phyloP scores from a whole-genome alignment of 2,113 vertebrate genomes.

The Heterotilapia buettikoferi region DNA sequence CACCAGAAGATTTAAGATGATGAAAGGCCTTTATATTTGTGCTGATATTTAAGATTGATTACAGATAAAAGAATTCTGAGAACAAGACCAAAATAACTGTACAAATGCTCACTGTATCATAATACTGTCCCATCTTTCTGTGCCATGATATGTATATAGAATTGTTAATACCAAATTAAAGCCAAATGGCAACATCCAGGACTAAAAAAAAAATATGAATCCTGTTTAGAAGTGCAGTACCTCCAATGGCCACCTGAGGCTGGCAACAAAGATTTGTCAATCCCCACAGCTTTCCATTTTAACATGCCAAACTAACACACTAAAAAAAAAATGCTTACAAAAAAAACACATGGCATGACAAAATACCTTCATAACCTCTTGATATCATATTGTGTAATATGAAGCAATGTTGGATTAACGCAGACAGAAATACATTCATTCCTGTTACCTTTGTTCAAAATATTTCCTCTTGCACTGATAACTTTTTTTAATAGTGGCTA shows the following conservation, averaged over 20 bases:
- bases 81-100: neutral
- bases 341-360: no score
- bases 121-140: neutral
- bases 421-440: no score
- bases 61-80: neutral
- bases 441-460: no score
- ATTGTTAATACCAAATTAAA: accelerated
- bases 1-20: neutral
- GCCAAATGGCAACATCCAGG: neutral
- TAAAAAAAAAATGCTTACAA: neutral
- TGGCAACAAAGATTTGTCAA: neutral
- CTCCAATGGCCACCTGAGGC: neutral
- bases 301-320: no score
- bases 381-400: no score
- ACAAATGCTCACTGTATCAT: accelerated
- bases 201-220: neutral
- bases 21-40: accelerated
- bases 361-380: no score
- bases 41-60: neutral
- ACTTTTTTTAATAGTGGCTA: no score
- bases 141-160: accelerated
- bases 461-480: no score
- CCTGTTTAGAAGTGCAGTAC: neutral
- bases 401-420: no score
- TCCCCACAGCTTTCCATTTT: no score